phyloP scores from a whole-genome alignment of 2,888 invertebrate species.

The Homarus gammarus region DNA sequence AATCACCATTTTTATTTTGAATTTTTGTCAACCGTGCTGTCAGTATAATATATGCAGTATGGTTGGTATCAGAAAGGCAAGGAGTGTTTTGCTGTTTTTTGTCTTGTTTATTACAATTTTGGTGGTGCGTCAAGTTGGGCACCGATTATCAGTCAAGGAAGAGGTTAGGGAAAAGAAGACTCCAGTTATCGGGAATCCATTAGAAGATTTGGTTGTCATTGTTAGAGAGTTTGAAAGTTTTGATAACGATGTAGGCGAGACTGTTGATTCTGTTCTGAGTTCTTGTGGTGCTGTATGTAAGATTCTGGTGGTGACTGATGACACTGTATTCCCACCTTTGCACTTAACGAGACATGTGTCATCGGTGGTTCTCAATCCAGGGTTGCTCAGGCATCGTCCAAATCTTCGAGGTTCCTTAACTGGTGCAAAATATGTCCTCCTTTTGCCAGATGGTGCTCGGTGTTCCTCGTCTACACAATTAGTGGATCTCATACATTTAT shows the following conservation, averaged over 20 bases:
- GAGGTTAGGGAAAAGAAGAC: background rate
- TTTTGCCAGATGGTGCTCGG: constrained; percentile 89
- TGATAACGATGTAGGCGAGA: constrained; percentile 90
- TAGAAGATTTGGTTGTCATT: constrained; percentile 81
- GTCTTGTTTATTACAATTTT: constrained; percentile 35
- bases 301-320: constrained; percentile 87
- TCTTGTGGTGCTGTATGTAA: constrained; percentile 86
- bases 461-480: constrained; percentile 84
- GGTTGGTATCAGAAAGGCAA: constrained; percentile 60
- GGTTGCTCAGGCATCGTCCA: constrained; percentile 77
- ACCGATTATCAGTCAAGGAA: background rate
- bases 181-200: background rate
- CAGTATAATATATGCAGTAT: constrained; percentile 8
- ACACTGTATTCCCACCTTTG: constrained; percentile 89
- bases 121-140: constrained; percentile 34
- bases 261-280: constrained; percentile 86
- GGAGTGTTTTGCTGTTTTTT: constrained; percentile 38
- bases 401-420: constrained; percentile 78
- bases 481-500: constrained; percentile 83
- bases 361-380: constrained; percentile 77
- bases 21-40: background rate
- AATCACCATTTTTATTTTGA: background rate
- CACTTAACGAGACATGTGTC: constrained; percentile 83
- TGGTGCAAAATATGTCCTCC: constrained; percentile 85
- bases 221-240: constrained; percentile 91